Percentiles rank a stretch among this genome's conserved stretches.
Evolutionary conservation across 1,140 invertebrate genomes (phyloP).

Genomic region (Popillia japonica): DNA sequence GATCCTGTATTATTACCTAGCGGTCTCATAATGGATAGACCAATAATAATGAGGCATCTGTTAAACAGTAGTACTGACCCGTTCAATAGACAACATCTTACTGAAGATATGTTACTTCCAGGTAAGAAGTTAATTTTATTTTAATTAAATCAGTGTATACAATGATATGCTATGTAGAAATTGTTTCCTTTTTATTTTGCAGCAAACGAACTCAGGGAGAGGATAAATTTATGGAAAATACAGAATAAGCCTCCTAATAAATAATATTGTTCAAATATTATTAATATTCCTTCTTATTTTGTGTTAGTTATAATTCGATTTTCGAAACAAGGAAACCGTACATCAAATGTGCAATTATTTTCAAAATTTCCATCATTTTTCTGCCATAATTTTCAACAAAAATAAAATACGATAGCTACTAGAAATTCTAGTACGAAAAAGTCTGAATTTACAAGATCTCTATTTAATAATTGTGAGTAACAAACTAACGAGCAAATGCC

Average conservation of each 20-base stretch:
- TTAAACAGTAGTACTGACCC: slow-evolving; percentile 97
- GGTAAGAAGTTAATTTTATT: slow-evolving; percentile 63
- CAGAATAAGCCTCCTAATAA: slow-evolving; percentile 49
- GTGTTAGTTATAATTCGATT: not conserved
- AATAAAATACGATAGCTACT: not conserved
- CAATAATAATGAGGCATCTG: slow-evolving; percentile 92
- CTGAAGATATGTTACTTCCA: slow-evolving; percentile 84
- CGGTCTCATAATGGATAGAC: slow-evolving; percentile 94
- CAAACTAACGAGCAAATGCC: not conserved
- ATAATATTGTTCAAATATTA: slow-evolving; percentile 6
- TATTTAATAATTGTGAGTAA: not conserved
- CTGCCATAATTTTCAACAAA: not conserved
- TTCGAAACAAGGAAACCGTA: not conserved
- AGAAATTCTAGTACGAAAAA: slow-evolving; percentile 21
- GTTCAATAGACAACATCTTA: slow-evolving; percentile 93
- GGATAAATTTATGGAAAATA: slow-evolving; percentile 55
- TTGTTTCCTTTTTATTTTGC: slow-evolving; percentile 39
- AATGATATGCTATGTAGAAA: too few relatives aligned
- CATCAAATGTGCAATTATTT: slow-evolving; percentile 24
- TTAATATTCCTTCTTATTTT: not conserved
- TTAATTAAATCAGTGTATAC: too few relatives aligned
- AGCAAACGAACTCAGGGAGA: slow-evolving; percentile 56
- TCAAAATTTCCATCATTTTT: slow-evolving; percentile 6
- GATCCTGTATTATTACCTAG: slow-evolving; percentile 95
- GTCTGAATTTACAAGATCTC: slow-evolving; percentile 26